Evolutionary conservation across 2,113 vertebrate genomes (phyloP).

Genomic region (Ginglymostoma cirratum): DNA sequence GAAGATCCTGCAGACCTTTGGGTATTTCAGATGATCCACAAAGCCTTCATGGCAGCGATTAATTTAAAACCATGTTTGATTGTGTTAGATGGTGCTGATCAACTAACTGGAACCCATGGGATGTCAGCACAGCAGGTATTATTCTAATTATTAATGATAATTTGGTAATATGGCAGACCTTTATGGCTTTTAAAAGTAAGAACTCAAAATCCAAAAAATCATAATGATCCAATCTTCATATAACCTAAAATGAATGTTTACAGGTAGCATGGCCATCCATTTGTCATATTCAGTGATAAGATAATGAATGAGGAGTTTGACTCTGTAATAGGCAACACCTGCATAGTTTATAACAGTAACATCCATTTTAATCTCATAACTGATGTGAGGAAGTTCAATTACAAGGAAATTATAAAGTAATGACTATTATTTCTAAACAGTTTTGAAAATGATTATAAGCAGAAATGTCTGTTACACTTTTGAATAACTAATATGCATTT

Average conservation of each 20-base stretch:
- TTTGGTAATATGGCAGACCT: not conserved
- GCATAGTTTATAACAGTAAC: not conserved
- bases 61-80: conserved; percentile 46
- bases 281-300: not conserved
- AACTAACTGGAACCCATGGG: conserved; percentile 45
- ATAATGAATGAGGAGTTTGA: not conserved
- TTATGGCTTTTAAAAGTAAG: not conserved
- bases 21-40: conserved; percentile 43
- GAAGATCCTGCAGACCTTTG: conserved; percentile 41
- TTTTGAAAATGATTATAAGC: not conserved
- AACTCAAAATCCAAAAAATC: not conserved
- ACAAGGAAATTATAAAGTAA: not conserved
- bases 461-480: not conserved
- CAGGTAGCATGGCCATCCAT: not conserved
- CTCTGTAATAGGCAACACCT: not conserved
- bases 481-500: not conserved
- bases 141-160: rapidly evolving
- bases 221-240: not conserved
- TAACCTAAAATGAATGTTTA: not conserved
- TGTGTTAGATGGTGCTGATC: conserved; percentile 45
- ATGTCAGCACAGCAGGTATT: conserved; percentile 47
- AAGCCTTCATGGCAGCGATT: conserved; percentile 47
- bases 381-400: not conserved
- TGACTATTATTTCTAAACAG: not conserved
- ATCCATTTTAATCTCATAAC: not conserved